Conservation (phyloP, 2,888 invertebrate genomes). For the Heliconius erato region DNA sequence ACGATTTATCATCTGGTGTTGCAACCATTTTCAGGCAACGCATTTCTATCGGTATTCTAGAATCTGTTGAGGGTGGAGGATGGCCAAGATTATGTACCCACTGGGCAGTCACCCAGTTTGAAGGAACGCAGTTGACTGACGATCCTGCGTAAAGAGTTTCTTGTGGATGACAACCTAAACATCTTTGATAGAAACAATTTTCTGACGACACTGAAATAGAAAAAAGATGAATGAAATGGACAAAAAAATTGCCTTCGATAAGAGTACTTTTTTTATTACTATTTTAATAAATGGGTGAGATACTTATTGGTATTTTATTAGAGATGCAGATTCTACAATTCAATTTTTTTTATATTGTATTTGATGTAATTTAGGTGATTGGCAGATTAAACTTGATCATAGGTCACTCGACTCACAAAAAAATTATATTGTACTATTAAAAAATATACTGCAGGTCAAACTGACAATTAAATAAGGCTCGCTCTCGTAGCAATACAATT, state of each 20-base stretch:
- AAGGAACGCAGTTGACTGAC: constrained; percentile 69
- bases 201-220: constrained; percentile 67
- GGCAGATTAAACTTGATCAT: not conserved
- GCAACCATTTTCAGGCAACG: constrained; percentile 80
- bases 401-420: not conserved
- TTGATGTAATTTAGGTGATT: not conserved
- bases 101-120: constrained; percentile 76
- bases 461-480: constrained; percentile 41
- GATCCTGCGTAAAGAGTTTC: constrained; percentile 64
- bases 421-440: not conserved
- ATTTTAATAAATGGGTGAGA: too few relatives aligned
- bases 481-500: constrained; percentile 20
- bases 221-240: not conserved
- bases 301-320: too few relatives aligned
- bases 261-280: too few relatives aligned
- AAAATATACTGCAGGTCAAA: constrained; percentile 26
- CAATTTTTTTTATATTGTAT: not conserved
- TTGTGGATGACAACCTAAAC: constrained; percentile 74
- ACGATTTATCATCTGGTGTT: constrained; percentile 78
- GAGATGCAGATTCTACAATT: too few relatives aligned
- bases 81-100: constrained; percentile 80
- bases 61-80: constrained; percentile 76
- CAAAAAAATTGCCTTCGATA: not conserved
- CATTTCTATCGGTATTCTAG: constrained; percentile 74
- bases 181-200: constrained; percentile 75